Evolutionary conservation across 1,140 invertebrate genomes (phyloP).

Genomic region (Drosophila littoralis): DNA sequence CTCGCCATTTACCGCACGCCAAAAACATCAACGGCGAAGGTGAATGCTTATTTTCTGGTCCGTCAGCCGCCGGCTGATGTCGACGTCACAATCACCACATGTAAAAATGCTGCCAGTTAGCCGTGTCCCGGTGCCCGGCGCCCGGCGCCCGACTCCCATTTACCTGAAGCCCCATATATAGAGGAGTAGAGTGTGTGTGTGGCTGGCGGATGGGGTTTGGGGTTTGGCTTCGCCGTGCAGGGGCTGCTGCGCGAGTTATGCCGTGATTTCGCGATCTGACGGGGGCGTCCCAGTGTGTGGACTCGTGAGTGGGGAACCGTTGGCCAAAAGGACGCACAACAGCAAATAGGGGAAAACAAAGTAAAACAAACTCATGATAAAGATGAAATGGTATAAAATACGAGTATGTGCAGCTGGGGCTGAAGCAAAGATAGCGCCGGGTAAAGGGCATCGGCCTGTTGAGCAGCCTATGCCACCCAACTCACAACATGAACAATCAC

Average conservation of each 20-base stretch:
- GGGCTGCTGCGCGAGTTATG: slow-evolving; percentile 37
- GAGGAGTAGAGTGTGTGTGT: background rate
- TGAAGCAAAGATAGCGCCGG: slow-evolving; percentile 13
- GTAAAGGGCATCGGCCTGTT: slow-evolving; percentile 24
- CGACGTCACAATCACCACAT: slow-evolving; percentile 71
- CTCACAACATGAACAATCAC: background rate
- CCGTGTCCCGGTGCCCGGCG: background rate
- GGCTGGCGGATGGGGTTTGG: background rate
- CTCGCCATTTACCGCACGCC: slow-evolving; percentile 75
- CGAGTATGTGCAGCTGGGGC: slow-evolving; percentile 37
- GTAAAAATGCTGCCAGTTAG: slow-evolving; percentile 67
- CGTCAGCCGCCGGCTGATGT: slow-evolving; percentile 73
- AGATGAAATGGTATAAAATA: slow-evolving; percentile 70
- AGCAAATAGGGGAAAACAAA: slow-evolving; percentile 1
- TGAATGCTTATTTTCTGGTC: slow-evolving; percentile 81
- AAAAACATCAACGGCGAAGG: slow-evolving; percentile 71
- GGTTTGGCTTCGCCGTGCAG: background rate
- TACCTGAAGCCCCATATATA: background rate
- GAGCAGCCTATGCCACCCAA: slow-evolving; percentile 33
- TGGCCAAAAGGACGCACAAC: slow-evolving; percentile 31
- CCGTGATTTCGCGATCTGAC: slow-evolving; percentile 73
- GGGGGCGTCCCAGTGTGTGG: background rate
- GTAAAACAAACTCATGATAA: slow-evolving; percentile 56
- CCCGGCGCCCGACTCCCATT: background rate
- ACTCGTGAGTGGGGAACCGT: slow-evolving; percentile 2